Percentiles rank a stretch among this genome's conserved stretches.
Conservation (phyloP, 2,113 vertebrate genomes). For the Fulmarus glacialis region DNA sequence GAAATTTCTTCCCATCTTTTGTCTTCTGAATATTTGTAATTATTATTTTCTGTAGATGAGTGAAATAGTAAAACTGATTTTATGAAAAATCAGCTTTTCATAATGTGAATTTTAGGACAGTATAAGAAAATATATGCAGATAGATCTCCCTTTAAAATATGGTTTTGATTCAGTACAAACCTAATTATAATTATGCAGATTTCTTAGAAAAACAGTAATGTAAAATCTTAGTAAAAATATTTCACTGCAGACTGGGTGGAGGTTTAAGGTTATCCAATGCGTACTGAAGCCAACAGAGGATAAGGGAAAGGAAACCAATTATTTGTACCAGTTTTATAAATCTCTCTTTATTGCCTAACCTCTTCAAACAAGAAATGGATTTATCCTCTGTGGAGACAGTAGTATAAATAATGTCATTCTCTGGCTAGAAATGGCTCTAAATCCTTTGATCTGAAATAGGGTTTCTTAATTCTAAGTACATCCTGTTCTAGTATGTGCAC, state of each 20-base stretch:
- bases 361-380: conserved; percentile 58
- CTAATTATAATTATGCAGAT: not conserved
- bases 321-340: conserved; percentile 61
- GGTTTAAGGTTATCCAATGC: conserved; percentile 25
- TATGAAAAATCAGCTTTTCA: not conserved
- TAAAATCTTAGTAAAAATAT: conserved; percentile 16
- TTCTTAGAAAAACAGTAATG: not conserved
- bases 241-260: not conserved
- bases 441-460: conserved; percentile 44
- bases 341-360: conserved; percentile 59
- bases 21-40: not conserved
- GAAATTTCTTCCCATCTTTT: not conserved
- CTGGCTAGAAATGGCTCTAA: conserved; percentile 27
- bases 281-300: conserved; percentile 7
- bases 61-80: not conserved
- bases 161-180: not conserved
- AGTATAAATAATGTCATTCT: conserved; percentile 50
- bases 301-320: conserved; percentile 52
- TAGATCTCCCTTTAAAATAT: not conserved
- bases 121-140: not conserved
- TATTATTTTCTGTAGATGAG: not conserved
- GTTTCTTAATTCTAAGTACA: conserved; percentile 42
- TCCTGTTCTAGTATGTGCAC: not conserved
- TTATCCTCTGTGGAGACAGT: conserved; percentile 43
- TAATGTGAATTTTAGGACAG: not conserved